Evolutionary conservation across 2,888 invertebrate species (phyloP).

Genomic region (Ichneumon xanthorius): DNA sequence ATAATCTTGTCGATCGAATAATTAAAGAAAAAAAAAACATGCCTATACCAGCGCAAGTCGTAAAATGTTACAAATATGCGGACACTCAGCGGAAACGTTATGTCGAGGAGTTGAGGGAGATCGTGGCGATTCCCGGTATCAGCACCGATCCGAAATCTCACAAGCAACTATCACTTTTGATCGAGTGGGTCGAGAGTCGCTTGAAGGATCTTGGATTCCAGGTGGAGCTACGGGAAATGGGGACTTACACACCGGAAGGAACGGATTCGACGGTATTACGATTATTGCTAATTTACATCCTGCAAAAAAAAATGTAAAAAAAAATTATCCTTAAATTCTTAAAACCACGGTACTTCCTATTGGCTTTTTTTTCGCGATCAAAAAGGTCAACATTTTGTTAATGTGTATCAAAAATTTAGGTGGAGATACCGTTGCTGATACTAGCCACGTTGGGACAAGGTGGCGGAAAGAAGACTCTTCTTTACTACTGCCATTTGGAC

Average conservation of each 20-base stretch:
- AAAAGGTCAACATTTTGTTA: neutral
- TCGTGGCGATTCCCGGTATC: constrained; percentile 82
- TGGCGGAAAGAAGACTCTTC: constrained; percentile 82
- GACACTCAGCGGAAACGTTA: constrained; percentile 81
- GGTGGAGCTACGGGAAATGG: constrained; percentile 75
- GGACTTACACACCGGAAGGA: constrained; percentile 75
- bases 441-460: constrained; percentile 81
- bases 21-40: constrained; percentile 49
- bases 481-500: constrained; percentile 84
- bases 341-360: too few species aligned
- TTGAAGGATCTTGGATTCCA: constrained; percentile 82
- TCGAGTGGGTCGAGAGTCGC: constrained; percentile 82
- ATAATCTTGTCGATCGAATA: neutral
- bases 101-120: constrained; percentile 80
- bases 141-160: constrained; percentile 80
- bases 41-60: constrained; percentile 81
- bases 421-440: constrained; percentile 83
- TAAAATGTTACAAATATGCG: constrained; percentile 83
- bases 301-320: neutral
- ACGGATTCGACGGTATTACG: constrained; percentile 46
- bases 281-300: neutral
- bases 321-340: too few species aligned
- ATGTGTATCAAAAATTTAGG: constrained; percentile 59
- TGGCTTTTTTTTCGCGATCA: neutral
- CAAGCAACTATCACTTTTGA: constrained; percentile 79